Evolutionary conservation across 2,888 invertebrate genomes (phyloP), one percentile per base, ranked within the genome.

Genomic region (Loripinus fragilis): DNA sequence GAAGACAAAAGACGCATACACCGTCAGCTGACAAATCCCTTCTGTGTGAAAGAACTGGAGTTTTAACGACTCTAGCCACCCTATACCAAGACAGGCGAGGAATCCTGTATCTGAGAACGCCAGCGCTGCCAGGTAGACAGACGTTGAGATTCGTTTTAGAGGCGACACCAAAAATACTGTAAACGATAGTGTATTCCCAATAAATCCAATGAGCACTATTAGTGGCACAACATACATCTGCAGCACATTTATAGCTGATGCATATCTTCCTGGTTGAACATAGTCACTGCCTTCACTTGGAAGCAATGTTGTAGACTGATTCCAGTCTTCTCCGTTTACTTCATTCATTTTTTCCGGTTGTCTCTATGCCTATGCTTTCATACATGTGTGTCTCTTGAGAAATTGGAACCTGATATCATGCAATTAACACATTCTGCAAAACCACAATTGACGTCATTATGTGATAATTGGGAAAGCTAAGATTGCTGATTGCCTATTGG

Each of bases 171-270:
- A 71, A 71, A 89, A 90, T 0, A 89, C 90, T 12, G 87, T 17
- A 38, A 88, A 88, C 2, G 89, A 87, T 1, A 88, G 76, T 5
- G 83, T 76, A 66, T 90, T 90, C 17, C 88, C 90, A 0, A 88
- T 28, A 23, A 88, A 71, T n/a, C 90, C 90, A 2, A 81, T 85
- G 7, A 86, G 52, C 20, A 90, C 86, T 10, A 90, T 87, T 17
- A 88, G 60, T 0, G 90, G 90, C 20, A 88, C 80, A n/a, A 87
- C 28, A 64, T 89, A 88, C 20, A 74, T 72, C 66, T 81, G 84
- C 41, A 33, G 92, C 89, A 84, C 95, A 93, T 60, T 95, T 93
- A 70, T 94, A 78, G 90, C 76, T 5, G 33, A 52, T n/a, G 72
- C 74, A 42, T 78, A 83, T n/a, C 28, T 41, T 3, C 42, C 23